Evolutionary conservation across 2,888 invertebrate species (phyloP).

Genomic region (Tinea pellionella): DNA sequence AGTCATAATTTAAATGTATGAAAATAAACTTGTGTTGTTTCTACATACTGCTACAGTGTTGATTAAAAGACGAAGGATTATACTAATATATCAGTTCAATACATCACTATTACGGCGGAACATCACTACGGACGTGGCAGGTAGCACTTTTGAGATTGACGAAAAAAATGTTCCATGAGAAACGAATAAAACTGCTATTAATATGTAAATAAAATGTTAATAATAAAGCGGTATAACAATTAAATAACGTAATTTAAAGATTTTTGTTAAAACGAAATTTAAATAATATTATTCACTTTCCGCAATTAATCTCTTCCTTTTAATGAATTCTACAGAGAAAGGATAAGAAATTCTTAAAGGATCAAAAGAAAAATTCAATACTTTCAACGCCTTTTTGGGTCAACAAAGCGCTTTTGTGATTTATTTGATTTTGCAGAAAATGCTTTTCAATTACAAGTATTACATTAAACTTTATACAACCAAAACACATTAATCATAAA

Average conservation of each 20-base stretch:
- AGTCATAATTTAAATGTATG: neutral
- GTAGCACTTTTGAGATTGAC: too few species aligned
- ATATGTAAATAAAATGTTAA: too few species aligned
- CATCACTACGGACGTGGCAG: too few species aligned
- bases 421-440: conserved; percentile 16
- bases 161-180: too few species aligned
- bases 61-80: too few species aligned
- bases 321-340: neutral
- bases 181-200: too few species aligned
- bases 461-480: neutral
- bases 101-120: too few species aligned
- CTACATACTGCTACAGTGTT: too few species aligned
- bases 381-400: conserved; percentile 10
- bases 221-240: too few species aligned
- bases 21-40: too few species aligned
- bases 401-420: conserved; percentile 14
- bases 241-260: too few species aligned
- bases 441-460: conserved; percentile 13
- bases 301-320: neutral
- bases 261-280: neutral
- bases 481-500: neutral
- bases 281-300: neutral
- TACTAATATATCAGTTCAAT: too few species aligned
- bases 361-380: conserved; percentile 13
- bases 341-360: conserved; percentile 3